These are phyloP conservation scores for Xestia c-nigrum DNA, from an alignment of 2,888 invertebrate species.

Conservation along the genomic window DNA sequence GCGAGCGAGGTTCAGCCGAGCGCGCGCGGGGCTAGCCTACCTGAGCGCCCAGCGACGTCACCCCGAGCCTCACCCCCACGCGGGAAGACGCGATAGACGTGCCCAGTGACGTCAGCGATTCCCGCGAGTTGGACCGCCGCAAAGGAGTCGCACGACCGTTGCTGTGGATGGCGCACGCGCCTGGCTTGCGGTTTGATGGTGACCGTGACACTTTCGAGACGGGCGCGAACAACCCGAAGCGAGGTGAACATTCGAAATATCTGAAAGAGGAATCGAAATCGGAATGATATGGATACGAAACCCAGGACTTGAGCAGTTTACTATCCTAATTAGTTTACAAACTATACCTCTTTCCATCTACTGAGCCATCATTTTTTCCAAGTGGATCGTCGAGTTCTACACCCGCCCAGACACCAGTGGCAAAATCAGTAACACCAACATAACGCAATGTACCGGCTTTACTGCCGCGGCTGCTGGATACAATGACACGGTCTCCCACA, in stretches of 20 bases:
- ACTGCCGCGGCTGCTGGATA: conserved; percentile 96
- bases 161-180: conserved; percentile 92
- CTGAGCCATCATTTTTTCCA: conserved; percentile 99
- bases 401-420: conserved; percentile 98
- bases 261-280: conserved; percentile 86
- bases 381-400: conserved; percentile 98
- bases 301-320: not conserved
- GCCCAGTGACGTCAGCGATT: conserved; percentile 94
- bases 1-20: conserved; percentile 84
- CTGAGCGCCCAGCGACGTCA: conserved; percentile 92
- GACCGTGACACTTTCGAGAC: conserved; percentile 96
- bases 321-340: not conserved
- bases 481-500: conserved; percentile 97
- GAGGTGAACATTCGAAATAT: conserved; percentile 98
- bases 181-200: conserved; percentile 93
- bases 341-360: conserved; percentile 96
- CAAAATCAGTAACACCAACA: conserved; percentile 97
- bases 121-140: conserved; percentile 95
- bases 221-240: conserved; percentile 98
- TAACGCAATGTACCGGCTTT: conserved; percentile 96
- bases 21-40: conserved; percentile 91
- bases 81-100: conserved; percentile 92
- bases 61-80: conserved; percentile 93
- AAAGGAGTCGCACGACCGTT: conserved; percentile 91
- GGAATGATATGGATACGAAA: conserved; percentile 31